phyloP scores from a whole-genome alignment of 2,888 invertebrate genomes.

The Rapana venosa region DNA sequence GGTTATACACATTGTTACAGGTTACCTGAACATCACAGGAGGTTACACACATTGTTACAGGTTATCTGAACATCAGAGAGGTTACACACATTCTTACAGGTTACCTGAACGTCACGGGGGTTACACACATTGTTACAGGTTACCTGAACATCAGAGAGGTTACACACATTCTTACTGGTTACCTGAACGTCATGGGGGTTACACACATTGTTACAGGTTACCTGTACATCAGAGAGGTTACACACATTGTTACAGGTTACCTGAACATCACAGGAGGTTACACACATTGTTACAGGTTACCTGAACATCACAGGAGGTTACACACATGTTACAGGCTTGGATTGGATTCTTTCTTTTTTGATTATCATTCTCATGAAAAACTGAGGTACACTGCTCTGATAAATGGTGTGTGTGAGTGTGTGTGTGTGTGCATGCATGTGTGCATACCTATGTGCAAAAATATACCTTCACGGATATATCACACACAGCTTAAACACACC shows the following conservation, averaged over 20 bases:
- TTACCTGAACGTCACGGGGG: conserved; percentile 60
- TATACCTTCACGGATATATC: too few relatives aligned
- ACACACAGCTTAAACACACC: too few relatives aligned
- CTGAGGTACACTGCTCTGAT: too few relatives aligned
- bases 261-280: conserved; percentile 53
- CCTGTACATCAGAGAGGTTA: conserved; percentile 55
- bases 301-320: conserved; percentile 53
- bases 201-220: conserved; percentile 59
- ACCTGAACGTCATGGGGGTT: conserved; percentile 57
- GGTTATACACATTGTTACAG: conserved; percentile 33
- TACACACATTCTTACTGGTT: conserved; percentile 52
- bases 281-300: conserved; percentile 61
- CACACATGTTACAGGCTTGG: too few relatives aligned
- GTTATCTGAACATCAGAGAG: conserved; percentile 63
- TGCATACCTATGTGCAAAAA: too few relatives aligned
- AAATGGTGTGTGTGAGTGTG: too few relatives aligned
- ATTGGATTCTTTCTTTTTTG: too few relatives aligned
- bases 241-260: conserved; percentile 61
- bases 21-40: conserved; percentile 63
- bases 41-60: conserved; percentile 35
- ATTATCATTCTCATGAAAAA: too few relatives aligned
- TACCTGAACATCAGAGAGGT: conserved; percentile 57
- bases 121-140: conserved; percentile 55
- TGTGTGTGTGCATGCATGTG: too few relatives aligned
- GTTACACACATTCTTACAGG: conserved; percentile 49